Evolutionary conservation across 2,797 vertebrate genomes (phyloP).

Genomic region (Hyperoplus lanceolatus): DNA sequence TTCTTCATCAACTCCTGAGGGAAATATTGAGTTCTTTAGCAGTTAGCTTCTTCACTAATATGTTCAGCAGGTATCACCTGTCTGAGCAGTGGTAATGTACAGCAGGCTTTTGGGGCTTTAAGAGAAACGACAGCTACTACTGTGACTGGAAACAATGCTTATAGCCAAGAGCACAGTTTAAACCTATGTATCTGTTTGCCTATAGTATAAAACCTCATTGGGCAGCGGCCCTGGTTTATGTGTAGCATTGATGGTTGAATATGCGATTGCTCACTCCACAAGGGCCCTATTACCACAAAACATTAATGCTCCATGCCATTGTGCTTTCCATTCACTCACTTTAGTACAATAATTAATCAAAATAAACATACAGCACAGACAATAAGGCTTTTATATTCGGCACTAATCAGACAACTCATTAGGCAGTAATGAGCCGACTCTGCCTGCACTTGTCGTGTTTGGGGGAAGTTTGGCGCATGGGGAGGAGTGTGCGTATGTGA

Average conservation of each 20-base stretch:
- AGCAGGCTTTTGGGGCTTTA: background rate
- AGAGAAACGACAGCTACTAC: too few species aligned
- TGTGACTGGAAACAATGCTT: background rate
- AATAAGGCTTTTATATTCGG: slow-evolving; percentile 83
- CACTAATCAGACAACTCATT: slow-evolving; percentile 87
- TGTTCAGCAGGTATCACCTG: slow-evolving; percentile 5
- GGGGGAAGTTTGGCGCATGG: slow-evolving; percentile 73
- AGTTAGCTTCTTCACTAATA: too few species aligned
- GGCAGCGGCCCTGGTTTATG: slow-evolving; percentile 18
- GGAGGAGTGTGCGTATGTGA: slow-evolving; percentile 55
- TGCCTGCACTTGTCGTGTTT: slow-evolving; percentile 79
- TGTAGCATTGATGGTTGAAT: slow-evolving; percentile 30
- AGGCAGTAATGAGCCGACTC: slow-evolving; percentile 82
- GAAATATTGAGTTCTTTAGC: too few species aligned
- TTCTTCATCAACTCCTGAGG: too few species aligned
- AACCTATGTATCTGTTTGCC: slow-evolving; percentile 6
- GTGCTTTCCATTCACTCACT: slow-evolving; percentile 76
- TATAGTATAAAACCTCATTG: slow-evolving; percentile 14
- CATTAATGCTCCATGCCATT: slow-evolving; percentile 71
- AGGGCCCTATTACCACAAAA: slow-evolving; percentile 68
- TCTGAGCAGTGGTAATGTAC: slow-evolving; percentile 18
- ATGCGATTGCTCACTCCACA: slow-evolving; percentile 44
- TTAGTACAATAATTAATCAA: slow-evolving; percentile 86
- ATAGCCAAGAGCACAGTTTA: background rate
- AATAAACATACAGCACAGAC: slow-evolving; percentile 83